Conservation (phyloP, 2,797 vertebrate species). For the Sciurus vulgaris region DNA sequence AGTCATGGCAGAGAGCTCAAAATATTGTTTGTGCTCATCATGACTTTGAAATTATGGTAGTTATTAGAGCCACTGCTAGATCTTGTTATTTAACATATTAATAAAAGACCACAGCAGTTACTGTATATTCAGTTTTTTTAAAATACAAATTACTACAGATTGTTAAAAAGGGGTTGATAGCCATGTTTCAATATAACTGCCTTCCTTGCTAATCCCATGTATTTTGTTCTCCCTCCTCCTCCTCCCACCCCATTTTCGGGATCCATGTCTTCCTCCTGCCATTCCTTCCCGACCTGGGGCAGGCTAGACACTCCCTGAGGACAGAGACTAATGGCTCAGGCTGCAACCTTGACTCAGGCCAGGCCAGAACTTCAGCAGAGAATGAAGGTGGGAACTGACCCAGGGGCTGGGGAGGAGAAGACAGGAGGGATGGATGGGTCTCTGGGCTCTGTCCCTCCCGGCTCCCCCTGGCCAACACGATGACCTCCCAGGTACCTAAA, state of each 20-base stretch:
- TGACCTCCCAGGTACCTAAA: accelerated
- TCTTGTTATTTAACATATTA: constrained; percentile 45
- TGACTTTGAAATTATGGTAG: constrained; percentile 38
- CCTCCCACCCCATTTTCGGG: not conserved
- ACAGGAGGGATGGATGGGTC: accelerated
- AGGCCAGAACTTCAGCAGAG: not conserved
- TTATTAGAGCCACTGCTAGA: constrained; percentile 30
- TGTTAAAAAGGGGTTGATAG: constrained; percentile 16
- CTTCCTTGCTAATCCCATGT: not conserved
- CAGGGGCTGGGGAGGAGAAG: not conserved
- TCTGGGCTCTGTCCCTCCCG: accelerated
- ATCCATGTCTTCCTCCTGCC: not conserved
- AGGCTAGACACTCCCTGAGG: not conserved
- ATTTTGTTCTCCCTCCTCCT: not conserved
- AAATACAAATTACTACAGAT: constrained; percentile 50
- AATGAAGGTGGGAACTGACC: not conserved
- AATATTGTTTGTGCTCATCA: not conserved
- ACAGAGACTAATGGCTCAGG: accelerated
- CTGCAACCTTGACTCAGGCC: accelerated
- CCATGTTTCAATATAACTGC: not conserved
- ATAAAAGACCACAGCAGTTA: constrained; percentile 57
- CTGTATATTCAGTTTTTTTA: not conserved
- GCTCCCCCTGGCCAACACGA: not conserved
- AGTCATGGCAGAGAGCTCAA: constrained; percentile 14
- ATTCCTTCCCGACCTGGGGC: accelerated